Percentiles rank a stretch among this genome's conserved stretches.
Conservation (phyloP, 2,113 vertebrate genomes). For the Charina bottae region DNA sequence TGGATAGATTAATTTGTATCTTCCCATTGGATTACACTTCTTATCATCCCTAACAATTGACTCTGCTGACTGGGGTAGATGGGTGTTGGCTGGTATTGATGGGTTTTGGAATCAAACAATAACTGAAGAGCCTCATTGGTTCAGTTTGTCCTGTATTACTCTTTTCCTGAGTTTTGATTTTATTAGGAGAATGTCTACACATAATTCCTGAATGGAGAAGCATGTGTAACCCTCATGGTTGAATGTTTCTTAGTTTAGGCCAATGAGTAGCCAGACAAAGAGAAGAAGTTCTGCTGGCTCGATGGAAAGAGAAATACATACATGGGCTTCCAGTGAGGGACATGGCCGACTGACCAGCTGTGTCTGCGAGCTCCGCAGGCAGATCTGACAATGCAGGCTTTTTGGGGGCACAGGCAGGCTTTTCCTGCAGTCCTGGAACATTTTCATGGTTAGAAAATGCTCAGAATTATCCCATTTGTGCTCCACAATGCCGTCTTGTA, state of each 20-base stretch:
- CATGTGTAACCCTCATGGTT: not conserved
- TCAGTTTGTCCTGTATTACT: not conserved
- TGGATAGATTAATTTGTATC: not conserved
- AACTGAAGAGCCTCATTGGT: not conserved
- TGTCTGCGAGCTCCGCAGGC: too few species aligned
- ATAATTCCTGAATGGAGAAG: not conserved
- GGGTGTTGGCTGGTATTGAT: not conserved
- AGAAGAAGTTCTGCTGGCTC: not conserved
- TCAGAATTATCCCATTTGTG: too few species aligned
- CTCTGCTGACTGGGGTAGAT: not conserved
- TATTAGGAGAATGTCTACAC: not conserved
- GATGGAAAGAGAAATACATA: not conserved
- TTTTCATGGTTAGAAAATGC: too few species aligned
- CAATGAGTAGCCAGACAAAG: not conserved
- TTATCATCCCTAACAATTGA: not conserved
- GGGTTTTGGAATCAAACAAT: not conserved
- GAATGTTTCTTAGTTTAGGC: not conserved
- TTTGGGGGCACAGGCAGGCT: too few species aligned
- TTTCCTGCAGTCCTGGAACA: too few species aligned
- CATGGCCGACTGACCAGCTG: too few species aligned
- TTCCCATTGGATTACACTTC: not conserved
- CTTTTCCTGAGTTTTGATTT: not conserved
- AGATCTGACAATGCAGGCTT: too few species aligned
- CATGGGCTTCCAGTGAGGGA: too few species aligned
- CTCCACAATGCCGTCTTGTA: too few species aligned